Evolutionary conservation across 2,797 vertebrate genomes (phyloP).

Genomic region (Gallinago stenura): DNA sequence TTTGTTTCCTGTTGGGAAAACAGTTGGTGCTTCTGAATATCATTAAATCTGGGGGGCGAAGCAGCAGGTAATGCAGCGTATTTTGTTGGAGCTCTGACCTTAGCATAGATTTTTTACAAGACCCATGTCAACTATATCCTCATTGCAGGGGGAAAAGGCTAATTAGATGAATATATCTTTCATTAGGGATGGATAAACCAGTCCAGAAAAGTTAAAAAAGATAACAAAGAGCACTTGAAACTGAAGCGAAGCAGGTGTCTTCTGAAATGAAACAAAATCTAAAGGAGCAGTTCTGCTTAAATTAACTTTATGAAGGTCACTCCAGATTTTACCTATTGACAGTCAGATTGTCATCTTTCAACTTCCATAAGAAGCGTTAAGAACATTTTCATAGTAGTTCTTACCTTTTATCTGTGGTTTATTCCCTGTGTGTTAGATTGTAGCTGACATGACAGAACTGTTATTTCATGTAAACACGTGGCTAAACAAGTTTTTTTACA

Average conservation of each 20-base stretch:
- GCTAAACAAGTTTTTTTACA: neutral
- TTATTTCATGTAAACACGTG: neutral
- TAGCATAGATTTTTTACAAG: neutral
- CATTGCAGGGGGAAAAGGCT: neutral
- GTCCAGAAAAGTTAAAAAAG: neutral
- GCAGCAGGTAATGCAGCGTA: neutral
- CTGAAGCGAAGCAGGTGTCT: neutral
- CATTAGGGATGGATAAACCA: neutral
- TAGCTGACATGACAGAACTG: neutral
- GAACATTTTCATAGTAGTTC: neutral
- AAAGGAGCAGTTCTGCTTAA: neutral
- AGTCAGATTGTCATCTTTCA: neutral
- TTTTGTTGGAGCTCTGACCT: neutral
- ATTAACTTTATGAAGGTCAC: neutral
- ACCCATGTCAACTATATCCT: fast-evolving
- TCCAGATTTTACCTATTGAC: neutral
- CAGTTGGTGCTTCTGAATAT: neutral
- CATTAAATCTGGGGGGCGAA: neutral
- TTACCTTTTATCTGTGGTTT: neutral
- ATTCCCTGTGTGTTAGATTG: neutral
- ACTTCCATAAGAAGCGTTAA: neutral
- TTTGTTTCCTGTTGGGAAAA: neutral
- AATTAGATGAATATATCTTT: neutral
- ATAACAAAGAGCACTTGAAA: neutral
- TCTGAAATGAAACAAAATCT: neutral